Conservation (phyloP, 2,113 vertebrate species). For the Hiodon tergisus region DNA sequence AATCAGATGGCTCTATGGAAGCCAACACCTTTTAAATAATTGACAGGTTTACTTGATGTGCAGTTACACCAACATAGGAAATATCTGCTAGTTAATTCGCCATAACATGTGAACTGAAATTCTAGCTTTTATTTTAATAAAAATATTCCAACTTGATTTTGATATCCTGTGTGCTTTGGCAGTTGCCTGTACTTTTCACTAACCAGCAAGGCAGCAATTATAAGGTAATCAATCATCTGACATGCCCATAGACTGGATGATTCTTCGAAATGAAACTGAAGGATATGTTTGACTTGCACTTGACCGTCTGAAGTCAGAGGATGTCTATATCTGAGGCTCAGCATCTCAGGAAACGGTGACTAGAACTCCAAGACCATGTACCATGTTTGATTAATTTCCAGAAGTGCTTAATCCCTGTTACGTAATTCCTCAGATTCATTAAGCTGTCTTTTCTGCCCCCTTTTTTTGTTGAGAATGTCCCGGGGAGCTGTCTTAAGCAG, state of each 20-base stretch:
- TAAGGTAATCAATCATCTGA: neutral
- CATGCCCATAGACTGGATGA: constrained; percentile 1
- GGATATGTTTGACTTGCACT: neutral
- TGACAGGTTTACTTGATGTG: constrained; percentile 10
- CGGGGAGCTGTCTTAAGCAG: too few relatives aligned
- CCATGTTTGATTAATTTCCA: too few relatives aligned
- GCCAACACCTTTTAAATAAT: constrained; percentile 16
- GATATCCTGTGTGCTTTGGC: constrained; percentile 11
- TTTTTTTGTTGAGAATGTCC: too few relatives aligned
- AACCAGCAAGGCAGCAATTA: neutral
- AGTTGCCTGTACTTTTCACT: neutral
- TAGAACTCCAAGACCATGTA: too few relatives aligned
- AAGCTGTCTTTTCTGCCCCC: too few relatives aligned
- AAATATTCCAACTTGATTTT: constrained; percentile 10
- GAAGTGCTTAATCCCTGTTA: too few relatives aligned
- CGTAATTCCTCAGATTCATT: too few relatives aligned
- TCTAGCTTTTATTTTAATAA: constrained; percentile 3
- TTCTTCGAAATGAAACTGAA: constrained; percentile 3
- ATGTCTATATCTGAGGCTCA: too few relatives aligned
- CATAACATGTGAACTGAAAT: constrained; percentile 6
- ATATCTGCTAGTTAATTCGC: constrained; percentile 14
- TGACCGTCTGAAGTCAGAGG: too few relatives aligned
- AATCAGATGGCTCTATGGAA: constrained; percentile 12
- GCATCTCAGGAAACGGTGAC: too few relatives aligned
- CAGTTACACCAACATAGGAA: constrained; percentile 6